These are phyloP conservation scores for Plusia festucae DNA, from an alignment of 2,888 invertebrate species.

Conservation along the genomic window DNA sequence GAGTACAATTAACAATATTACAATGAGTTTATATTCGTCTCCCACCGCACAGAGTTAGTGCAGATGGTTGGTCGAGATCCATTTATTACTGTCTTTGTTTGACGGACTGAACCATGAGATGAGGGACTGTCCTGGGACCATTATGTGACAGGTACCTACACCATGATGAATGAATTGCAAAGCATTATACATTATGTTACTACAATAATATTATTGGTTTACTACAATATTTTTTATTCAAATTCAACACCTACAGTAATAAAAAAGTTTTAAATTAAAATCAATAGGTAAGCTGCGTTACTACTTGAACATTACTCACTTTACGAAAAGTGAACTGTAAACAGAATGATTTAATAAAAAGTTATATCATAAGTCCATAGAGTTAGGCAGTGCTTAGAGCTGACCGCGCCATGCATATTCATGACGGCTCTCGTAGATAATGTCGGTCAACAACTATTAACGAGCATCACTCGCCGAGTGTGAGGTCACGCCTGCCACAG, in stretches of 20 bases:
- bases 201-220: too few species aligned
- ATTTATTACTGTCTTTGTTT: conserved; percentile 32
- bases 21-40: not conserved
- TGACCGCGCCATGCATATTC: conserved; percentile 26
- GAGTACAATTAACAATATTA: too few species aligned
- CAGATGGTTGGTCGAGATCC: conserved; percentile 10
- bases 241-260: too few species aligned
- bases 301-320: too few species aligned
- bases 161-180: not conserved
- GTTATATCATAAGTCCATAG: not conserved
- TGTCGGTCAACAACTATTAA: conserved; percentile 17
- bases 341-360: not conserved
- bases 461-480: conserved; percentile 8
- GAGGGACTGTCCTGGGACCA: not conserved
- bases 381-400: conserved; percentile 4
- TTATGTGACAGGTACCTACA: conserved; percentile 1
- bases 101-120: conserved; percentile 15
- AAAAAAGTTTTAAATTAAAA: too few species aligned
- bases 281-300: too few species aligned
- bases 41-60: conserved; percentile 12
- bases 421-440: conserved; percentile 20
- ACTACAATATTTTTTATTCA: too few species aligned
- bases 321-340: too few species aligned
- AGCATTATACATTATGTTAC: not conserved
- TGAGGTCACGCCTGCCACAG: conserved; percentile 15